Evolutionary conservation across 2,797 vertebrate genomes (phyloP), one percentile per base, ranked within the genome.

Genomic region (Dromococcyx pavoninus): DNA sequence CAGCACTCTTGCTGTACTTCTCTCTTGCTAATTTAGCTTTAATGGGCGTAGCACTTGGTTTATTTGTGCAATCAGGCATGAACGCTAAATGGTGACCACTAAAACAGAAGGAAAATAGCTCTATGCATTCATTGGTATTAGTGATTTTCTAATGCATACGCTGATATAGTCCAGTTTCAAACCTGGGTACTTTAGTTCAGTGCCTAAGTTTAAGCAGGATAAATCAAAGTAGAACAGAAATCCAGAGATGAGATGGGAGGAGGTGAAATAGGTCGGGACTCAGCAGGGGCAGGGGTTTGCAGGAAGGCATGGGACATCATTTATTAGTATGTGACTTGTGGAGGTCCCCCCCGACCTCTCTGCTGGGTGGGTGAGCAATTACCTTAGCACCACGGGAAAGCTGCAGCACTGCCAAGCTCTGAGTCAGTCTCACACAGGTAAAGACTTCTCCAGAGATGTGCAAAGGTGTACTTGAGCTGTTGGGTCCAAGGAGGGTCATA

Each of bases 371-470:
- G 7, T 62, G 13, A 7, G 23, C 4, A 5, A 11, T 23, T 0
- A 0, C 30, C 12, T 9, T 0, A 0, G 5, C 41, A 10, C 6
- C 3, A 2, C 64, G 50, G 35, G 1, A 0, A 54, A 66, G 46
- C 27, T 4, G 0, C 46, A 16, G 54, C 1, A 5, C 39, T 67
- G 32, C 32, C 2, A 1, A 66, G 37, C 58, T 35, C 54, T 0
- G 0, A 46, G 33, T 15, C 60, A 28, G 32, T 21, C 32, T 66
- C 6, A 1, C 39, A 43, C 1, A 5, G 5, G 28, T 27, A 43
- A 56, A 11, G 19, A 23, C 41, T 1, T 0, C 13, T 65, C 15
- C 0, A 1, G 70, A 8, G 39, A 5, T 0, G 4, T 51, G 23
- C 2, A 3, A n/a, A 44, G n/a, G 16, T 37, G 46, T 28, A 41